Base-by-base conservation (phyloP, 2,888 invertebrate genomes). In the Dolichopus griseipennis region DNA sequence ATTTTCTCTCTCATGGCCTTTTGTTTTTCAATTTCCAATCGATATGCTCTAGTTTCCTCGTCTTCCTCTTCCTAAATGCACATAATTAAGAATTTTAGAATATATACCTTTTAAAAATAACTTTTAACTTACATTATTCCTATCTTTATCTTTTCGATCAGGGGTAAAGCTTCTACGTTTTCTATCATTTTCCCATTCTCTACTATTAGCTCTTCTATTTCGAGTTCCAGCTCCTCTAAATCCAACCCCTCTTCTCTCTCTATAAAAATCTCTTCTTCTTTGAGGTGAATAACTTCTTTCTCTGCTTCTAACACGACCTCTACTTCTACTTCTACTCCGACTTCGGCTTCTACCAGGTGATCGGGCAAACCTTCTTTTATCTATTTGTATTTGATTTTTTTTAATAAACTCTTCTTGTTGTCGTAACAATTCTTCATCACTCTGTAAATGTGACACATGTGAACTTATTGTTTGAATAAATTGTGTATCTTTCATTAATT, bases 1-100 rank as follows among this genome's bases (percentile, higher is more conserved):
- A 83, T 77, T 73, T 79, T 79, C 72, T 83, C 83, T 10, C 84
- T 80, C 72, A 81, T 71, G 68, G 78, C 78, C 71, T 83, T 83
- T 73, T 84, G 84, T 68, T 83, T 82, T 73, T 83, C 83, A 27
- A 84, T 83, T 77, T 82, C 78, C 69, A 78, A 72, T 67, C 83
- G 78, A 73, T 83, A 84, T 64, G 77, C 79, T 68, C 79, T 79
- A 21, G 83, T 84, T 72, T 83, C 83, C 72, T 83, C 84, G 72
- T 84, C 84, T 73, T 84, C 84, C 66, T 83, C 82, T 73, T 77
- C 77, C 76, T 79, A 70, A 34, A n/a, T n/a, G 71, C 67, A 43
- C 22, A 61, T 5, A 61, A 62, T 10, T 15, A 68, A 61, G 15
- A 33, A 65, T 65, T 27, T 27, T 27, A 27, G 2, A 27, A 52